These are phyloP conservation scores for Larimichthys crocea DNA, from an alignment of 2,113 vertebrate genomes.

Conservation along the genomic window DNA sequence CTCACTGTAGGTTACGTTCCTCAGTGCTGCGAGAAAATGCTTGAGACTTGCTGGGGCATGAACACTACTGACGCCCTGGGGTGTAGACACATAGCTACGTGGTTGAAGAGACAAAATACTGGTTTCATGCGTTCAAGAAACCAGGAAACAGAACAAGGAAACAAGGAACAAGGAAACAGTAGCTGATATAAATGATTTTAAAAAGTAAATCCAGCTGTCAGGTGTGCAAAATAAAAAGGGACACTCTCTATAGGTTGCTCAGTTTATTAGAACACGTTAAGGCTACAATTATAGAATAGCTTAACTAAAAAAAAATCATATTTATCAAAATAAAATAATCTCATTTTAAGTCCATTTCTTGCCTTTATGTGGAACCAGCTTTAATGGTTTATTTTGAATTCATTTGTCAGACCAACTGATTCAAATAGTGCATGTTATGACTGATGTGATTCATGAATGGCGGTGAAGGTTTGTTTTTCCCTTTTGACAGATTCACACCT, in stretches of 20 bases:
- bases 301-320: background rate
- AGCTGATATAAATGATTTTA: no score
- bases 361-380: background rate
- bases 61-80: background rate
- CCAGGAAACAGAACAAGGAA: constrained; percentile 25
- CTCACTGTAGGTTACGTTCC: no score
- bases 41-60: constrained; percentile 58
- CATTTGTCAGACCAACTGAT: background rate
- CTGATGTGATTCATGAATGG: background rate
- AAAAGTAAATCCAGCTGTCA: background rate
- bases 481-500: background rate
- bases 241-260: background rate
- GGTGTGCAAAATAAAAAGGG: background rate
- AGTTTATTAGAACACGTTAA: constrained; percentile 40
- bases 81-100: background rate
- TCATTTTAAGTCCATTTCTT: background rate
- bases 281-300: background rate
- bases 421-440: background rate
- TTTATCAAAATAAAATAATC: constrained; percentile 13
- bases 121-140: background rate
- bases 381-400: background rate
- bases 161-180: background rate
- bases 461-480: background rate
- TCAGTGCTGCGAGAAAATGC: background rate
- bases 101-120: background rate